Percentiles rank a stretch among this genome's conserved stretches.
These are phyloP conservation scores for Oreochromis spilurus DNA, from an alignment of 2,113 vertebrate genomes.

Conservation along the genomic window DNA sequence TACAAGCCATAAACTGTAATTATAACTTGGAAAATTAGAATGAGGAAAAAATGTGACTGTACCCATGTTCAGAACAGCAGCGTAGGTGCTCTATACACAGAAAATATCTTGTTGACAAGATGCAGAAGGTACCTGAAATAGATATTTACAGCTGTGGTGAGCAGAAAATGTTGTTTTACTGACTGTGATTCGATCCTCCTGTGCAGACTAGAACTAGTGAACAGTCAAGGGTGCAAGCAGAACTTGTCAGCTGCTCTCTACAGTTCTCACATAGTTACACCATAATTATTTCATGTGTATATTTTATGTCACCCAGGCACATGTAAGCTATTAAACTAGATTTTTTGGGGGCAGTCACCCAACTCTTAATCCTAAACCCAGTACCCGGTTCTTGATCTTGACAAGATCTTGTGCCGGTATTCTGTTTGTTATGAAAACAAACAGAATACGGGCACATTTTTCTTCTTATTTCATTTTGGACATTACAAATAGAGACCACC, in stretches of 20 bases:
- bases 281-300: neutral
- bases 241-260: neutral
- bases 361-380: neutral
- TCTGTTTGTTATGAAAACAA: neutral
- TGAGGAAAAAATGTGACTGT: neutral
- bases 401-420: neutral
- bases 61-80: neutral
- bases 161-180: neutral
- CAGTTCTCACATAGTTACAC: neutral
- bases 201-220: neutral
- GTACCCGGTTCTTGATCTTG: neutral
- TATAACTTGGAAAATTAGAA: neutral
- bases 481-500: neutral
- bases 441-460: neutral
- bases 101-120: neutral
- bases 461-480: neutral
- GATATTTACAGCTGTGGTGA: rapidly evolving
- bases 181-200: neutral
- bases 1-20: neutral
- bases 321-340: neutral
- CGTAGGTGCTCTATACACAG: neutral
- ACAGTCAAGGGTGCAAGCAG: neutral
- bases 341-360: neutral
- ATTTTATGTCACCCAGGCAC: neutral
- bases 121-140: neutral